Base-by-base conservation (phyloP, 2,888 invertebrate genomes). In the Geotrupes spiniger region DNA sequence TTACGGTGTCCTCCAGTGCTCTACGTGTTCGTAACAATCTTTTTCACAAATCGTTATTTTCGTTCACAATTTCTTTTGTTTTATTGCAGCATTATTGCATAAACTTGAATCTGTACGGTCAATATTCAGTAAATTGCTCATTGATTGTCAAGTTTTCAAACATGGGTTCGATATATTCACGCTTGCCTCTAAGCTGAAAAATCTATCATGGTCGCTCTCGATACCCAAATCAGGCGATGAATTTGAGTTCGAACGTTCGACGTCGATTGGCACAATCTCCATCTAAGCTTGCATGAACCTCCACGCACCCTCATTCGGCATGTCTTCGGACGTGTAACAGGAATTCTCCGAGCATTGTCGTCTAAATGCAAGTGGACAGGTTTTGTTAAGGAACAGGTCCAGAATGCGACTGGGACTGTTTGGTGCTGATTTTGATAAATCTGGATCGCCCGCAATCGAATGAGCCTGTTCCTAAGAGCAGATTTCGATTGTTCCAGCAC, bases 161-260 rank as follows among this genome's bases (percentile, higher is more conserved):
- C 72, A 58, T 0, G 76, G 70, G 37, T 74, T 65, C 6, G 51
- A 29, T 15, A 41, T 16, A 41, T 41, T 74, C 27, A 77, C 76
- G 56, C 77, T 77, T 52, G 79, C 78, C 74, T 87, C 78, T 60
- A 85, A 65, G 68, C 84, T 79, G 51, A 84, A 79, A 42, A 83
- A 74, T 51, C 84, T 73, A 59, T 77, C 81, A 28, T 79, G 80
- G 67, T 92, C 92, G 63, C 91, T 92, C 67, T 92, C 92, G 54
- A 92, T 92, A n/a, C 92, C 92, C 63, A 91, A 80, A 73, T 92
- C 92, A 0, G 92, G 92, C 0, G 92, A 92, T 1, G 85, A 76
- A 58, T 76, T 80, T 8, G 74, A 74, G 5, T 74, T 68, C 3
- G 62, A 57, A 11, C 73, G 55, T 26, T 71, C 72, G 4, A 60